Percentiles rank a stretch among this genome's conserved stretches.
Conservation (phyloP, 2,113 vertebrate genomes). For the Oxyruncus cristatus region DNA sequence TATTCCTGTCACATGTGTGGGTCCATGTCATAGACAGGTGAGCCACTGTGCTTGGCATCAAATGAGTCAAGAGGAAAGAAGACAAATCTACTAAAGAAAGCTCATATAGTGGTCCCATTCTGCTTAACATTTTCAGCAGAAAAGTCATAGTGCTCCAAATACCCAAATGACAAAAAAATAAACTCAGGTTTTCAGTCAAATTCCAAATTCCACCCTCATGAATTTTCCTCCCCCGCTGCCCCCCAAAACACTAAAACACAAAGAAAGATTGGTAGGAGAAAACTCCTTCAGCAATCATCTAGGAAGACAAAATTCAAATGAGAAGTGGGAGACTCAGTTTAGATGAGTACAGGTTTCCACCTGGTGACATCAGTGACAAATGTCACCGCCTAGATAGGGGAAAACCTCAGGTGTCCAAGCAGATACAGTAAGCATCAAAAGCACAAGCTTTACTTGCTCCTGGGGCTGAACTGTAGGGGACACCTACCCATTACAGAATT, state of each 20-base stretch:
- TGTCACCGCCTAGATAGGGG: neutral
- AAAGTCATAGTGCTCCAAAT: neutral
- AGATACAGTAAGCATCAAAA: neutral
- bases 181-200: neutral
- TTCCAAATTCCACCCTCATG: neutral
- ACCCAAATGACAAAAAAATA: neutral
- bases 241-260: neutral
- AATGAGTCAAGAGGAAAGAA: neutral
- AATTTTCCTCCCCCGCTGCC: fast-evolving
- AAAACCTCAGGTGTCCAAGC: neutral
- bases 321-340: neutral
- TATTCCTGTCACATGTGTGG: neutral
- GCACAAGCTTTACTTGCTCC: neutral
- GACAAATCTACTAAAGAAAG: neutral
- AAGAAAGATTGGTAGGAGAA: neutral
- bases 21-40: neutral
- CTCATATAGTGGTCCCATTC: neutral
- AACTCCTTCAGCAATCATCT: neutral
- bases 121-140: neutral
- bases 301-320: neutral
- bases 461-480: neutral
- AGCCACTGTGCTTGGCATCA: neutral
- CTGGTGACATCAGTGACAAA: neutral
- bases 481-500: neutral
- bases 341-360: neutral